Evolutionary conservation across 2,113 vertebrate genomes (phyloP), one percentile per base, ranked within the genome.

Genomic region (Notothenia coriiceps): DNA sequence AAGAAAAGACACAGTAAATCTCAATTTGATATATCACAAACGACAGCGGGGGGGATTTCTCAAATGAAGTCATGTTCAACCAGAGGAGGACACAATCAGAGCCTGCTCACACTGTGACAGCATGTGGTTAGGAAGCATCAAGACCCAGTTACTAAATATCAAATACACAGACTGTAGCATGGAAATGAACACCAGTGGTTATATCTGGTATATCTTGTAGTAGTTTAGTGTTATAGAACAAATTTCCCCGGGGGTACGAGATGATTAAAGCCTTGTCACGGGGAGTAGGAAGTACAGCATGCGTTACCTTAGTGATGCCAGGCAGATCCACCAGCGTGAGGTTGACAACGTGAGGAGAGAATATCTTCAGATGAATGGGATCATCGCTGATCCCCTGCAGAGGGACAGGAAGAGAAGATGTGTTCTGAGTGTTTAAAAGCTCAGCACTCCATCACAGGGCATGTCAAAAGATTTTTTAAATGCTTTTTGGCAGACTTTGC

Each of bases 311-410:
- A 64, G 98, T 99, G 93, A 99, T 98, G 90, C 98, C 98, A 56
- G 98, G 98, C 85, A 99, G 96, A 91, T 99, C 98, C 92, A 99
- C 98, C 86, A 99, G 96, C 2, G 98, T 99, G 91, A 99, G 94
- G 93, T 99, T 99, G 87, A 99, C 97, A 56, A 99, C 97, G 56
- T 98, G 95, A 50, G 98, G 95, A 50, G 98, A 99, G 94, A 99
- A 99, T 84, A 99, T 97, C 94, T 98, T 99, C 79, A 99, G 95
- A 82, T 99, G 98, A 88, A 99, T 99, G 5, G 98, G 98, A 73
- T 99, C 98, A 72, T 96, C 95, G 70, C 98, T 99, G 88, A 99
- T 98, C 10, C 98, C 98, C 98, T 99, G 93, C 33, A 92, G 92
- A 93, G 25, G 13, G 49, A 82, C 40, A 13, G 74, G 46, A 57